Base-by-base conservation (phyloP, 1,140 invertebrate genomes). In the Zaprionus davidi region DNA sequence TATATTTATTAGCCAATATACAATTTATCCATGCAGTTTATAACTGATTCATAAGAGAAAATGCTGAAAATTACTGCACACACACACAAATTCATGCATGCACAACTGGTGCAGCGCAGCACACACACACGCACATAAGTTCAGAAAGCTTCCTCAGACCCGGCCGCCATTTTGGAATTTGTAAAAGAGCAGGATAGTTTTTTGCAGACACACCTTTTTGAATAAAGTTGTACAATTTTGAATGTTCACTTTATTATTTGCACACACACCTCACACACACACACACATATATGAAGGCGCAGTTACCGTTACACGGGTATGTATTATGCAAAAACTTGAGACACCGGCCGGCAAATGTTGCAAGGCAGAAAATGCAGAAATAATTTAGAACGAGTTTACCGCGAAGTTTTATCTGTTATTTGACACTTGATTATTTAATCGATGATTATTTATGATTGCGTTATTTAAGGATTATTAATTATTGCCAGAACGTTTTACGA, bases 131-230 rank as follows among this genome's bases (percentile, higher is more conserved):
- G 13, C 36, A 44, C n/a, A 44, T 17, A n/a, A 55, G 49, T 22
- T 55, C 31, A 36, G 20, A 75, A 46, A 59, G 55, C 56, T 65
- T 31, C 20, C 20, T 53, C 58, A 62, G 44, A 31, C 34, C 17
- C 26, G 36, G 83, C 44, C 82, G 82, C 82, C 82, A 86, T 86
- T 56, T 86, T 86, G 82, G 56, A 86, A 87, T 71, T 77, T 46
- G 26, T 17, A 62, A 70, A 53, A 71, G 67, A 41, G 67, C 34
- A 59, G 17, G 20, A 53, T 36, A 41, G n/a, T 44, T 34, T 57
- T 41, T 17, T 56, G 24, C 53, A 28, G 22, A 56, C 9, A 2
- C 24, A 31, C 15, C 3, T 46, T 46, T 46, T 44, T 20, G 11
- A 15, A 28, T 12, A 51, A n/a, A 17, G 41, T 46, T 26, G 24